A percentile compares a stretch with the other conserved stretches of the same genome.
These are phyloP conservation scores for Lepeophtheirus nordmannii DNA, from an alignment of 2,888 invertebrate species.

Conservation along the genomic window DNA sequence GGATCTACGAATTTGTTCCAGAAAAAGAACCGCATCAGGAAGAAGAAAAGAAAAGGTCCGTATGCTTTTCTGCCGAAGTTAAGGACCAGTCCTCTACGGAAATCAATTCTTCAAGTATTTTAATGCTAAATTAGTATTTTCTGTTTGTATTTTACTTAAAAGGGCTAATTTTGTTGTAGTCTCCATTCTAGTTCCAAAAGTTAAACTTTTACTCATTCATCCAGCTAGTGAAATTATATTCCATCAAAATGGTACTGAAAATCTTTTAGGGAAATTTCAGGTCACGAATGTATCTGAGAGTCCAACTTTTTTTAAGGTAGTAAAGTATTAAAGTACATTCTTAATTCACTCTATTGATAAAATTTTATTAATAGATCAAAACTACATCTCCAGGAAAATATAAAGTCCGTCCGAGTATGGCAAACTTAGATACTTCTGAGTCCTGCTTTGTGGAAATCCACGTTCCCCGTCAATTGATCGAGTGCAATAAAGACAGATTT, in stretches of 20 bases:
- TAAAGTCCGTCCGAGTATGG: conserved; percentile 73
- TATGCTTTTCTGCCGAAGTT: conserved; percentile 12
- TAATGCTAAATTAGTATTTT: conserved; percentile 6
- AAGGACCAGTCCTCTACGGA: not conserved
- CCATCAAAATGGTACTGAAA: conserved; percentile 46
- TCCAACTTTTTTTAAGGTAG: conserved; percentile 33
- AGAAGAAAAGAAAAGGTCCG: conserved; percentile 7
- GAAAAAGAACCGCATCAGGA: conserved; percentile 36
- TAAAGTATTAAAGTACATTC: not conserved
- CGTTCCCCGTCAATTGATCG: not conserved
- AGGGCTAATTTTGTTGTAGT: not conserved
- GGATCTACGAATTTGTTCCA: conserved; percentile 52
- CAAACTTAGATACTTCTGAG: conserved; percentile 50
- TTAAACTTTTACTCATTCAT: conserved; percentile 33
- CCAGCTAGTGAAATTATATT: conserved; percentile 58
- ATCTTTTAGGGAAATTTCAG: conserved; percentile 48
- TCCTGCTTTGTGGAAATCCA: conserved; percentile 48
- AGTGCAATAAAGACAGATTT: conserved; percentile 11
- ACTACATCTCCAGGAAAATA: conserved; percentile 92
- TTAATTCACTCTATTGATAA: conserved; percentile 28
- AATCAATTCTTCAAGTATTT: conserved; percentile 22
- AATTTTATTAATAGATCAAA: conserved; percentile 50
- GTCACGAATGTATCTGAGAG: conserved; percentile 52
- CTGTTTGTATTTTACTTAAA: not conserved
- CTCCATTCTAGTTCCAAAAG: conserved; percentile 6